A percentile compares a stretch with the other conserved stretches of the same genome.
Conservation (phyloP, 2,113 vertebrate species). For the Panurus biarmicus region DNA sequence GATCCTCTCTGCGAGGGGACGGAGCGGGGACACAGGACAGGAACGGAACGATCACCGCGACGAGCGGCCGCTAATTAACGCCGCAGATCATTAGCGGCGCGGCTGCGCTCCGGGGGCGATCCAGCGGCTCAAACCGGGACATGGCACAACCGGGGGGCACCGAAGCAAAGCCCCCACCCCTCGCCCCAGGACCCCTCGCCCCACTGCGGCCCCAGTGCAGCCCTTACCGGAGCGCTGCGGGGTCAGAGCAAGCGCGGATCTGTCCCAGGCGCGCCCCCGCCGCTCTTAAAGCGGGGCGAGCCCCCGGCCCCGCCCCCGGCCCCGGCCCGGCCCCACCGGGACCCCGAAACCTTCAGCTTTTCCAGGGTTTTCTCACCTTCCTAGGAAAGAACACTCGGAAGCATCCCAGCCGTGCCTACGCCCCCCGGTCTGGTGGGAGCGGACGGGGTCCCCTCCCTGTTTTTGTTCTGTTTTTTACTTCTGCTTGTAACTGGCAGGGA, state of each 20-base stretch:
- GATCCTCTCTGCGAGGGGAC: accelerated
- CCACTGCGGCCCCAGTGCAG: background rate
- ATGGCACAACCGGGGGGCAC: background rate
- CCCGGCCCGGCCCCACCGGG: background rate
- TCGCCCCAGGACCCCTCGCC: background rate
- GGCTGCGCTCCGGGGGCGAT: background rate
- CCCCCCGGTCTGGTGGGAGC: accelerated
- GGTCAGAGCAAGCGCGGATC: background rate
- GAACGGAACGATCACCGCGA: background rate
- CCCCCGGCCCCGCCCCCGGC: background rate
- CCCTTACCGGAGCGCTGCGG: background rate
- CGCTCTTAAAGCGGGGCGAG: background rate
- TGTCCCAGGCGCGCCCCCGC: background rate
- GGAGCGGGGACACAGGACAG: accelerated
- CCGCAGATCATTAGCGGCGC: background rate
- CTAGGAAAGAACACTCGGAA: accelerated
- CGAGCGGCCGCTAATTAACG: background rate
- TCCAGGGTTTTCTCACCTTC: background rate
- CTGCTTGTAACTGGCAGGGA: background rate
- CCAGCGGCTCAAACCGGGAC: background rate
- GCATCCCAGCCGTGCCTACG: background rate
- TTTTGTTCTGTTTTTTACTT: background rate
- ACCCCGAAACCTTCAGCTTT: background rate
- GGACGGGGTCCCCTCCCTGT: accelerated
- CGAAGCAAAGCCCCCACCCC: background rate